Evolutionary conservation across 2,113 vertebrate species (phyloP), one percentile per base, ranked within the genome.

Genomic region (Actinemys pallida): DNA sequence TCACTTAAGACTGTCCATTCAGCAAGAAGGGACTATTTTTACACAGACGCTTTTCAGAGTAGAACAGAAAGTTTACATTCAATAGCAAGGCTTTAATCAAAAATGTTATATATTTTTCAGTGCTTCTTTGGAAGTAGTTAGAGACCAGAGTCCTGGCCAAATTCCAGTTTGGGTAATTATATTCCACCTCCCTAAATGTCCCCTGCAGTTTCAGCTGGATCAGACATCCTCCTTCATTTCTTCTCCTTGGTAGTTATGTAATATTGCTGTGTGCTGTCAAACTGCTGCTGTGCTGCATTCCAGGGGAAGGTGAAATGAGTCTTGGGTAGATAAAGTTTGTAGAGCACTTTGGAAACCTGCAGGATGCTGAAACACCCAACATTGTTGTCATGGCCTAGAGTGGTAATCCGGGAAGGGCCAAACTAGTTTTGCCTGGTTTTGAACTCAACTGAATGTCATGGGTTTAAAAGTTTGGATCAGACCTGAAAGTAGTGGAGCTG

Each of bases 41-140:
- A 47, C 13, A 47, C 75, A 47, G 75, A 29, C 6, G 25, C 25
- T 78, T 78, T 78, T 47, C 24, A 47, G 24, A 78, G 42, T 78
- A 78, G 75, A 78, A 47, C 42, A 47, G 75, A 45, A 78, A 78
- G 42, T 27, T 89, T 39, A 90, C 78, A 88, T 93, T 90, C 80
- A 90, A 88, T 88, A 95, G 90, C 69, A 88, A 76, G 81, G 57
- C 53, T 69, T 95, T 91, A 91, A 93, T 91, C 82, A 93, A 83
- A 93, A 92, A 57, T 14, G 25, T 72, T 25, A 25, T 45, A 62
- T 62, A 75, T 78, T 78, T 78, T 78, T 78, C 24, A 47, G 75
- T 85, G 89, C 56, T 72, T 7, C 49, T 83, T 78, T 45, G 42
- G 49, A 85, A 88, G 89, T 39, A 14, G 2, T 10, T 47, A 0